A percentile compares a stretch with the other conserved stretches of the same genome.
Conservation (phyloP, 1,140 invertebrate species). For the Aphelinus certus region DNA sequence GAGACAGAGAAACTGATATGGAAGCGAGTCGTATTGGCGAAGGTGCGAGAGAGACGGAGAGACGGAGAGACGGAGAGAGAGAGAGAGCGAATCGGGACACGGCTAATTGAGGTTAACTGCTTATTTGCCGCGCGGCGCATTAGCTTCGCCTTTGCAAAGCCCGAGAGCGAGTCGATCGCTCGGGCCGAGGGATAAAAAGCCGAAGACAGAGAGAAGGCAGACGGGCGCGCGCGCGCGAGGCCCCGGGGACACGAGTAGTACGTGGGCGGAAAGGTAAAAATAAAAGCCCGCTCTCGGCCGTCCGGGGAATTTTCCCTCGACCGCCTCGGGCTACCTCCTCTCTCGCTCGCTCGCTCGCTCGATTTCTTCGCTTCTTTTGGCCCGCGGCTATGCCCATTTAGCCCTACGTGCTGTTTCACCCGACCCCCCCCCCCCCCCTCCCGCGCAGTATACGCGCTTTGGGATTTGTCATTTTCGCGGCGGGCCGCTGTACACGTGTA, state of each 20-base stretch:
- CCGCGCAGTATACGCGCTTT: background rate
- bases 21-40: background rate
- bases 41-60: background rate
- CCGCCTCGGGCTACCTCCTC: background rate
- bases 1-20: background rate
- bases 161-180: slow-evolving; percentile 10
- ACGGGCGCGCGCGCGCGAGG: slow-evolving; percentile 1
- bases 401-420: slow-evolving; percentile 2
- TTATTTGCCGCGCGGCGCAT: slow-evolving; percentile 47
- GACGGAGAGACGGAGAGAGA: slow-evolving; percentile 8
- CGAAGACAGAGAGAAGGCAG: background rate
- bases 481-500: slow-evolving; percentile 1
- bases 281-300: background rate
- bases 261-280: slow-evolving; percentile 34
- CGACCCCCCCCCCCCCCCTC: background rate
- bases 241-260: background rate
- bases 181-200: background rate
- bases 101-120: slow-evolving; percentile 58
- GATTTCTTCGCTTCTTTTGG: no score
- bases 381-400: no score
- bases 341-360: no score
- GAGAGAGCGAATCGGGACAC: slow-evolving; percentile 12
- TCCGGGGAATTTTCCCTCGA: slow-evolving; percentile 19
- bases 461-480: slow-evolving; percentile 26
- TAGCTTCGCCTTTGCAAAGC: slow-evolving; percentile 9